These are phyloP conservation scores for Trochalopteron elliotii DNA, from an alignment of 2,113 vertebrate genomes.

Conservation along the genomic window DNA sequence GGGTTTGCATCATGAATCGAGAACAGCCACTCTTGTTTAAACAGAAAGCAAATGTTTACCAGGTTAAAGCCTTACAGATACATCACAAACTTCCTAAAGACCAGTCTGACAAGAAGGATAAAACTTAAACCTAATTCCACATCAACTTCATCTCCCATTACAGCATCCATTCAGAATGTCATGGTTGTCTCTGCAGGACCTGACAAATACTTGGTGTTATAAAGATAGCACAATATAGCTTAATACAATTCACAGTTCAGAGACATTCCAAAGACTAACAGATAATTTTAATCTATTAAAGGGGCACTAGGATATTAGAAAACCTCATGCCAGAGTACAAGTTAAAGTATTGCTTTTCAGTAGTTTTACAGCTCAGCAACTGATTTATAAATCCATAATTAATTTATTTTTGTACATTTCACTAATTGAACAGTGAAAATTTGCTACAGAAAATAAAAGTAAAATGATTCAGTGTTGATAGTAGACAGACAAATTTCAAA, in stretches of 20 bases:
- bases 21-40: not conserved
- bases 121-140: not conserved
- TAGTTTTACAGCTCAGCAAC: not conserved
- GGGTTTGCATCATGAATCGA: rapidly evolving
- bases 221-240: not conserved
- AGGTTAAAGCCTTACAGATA: not conserved
- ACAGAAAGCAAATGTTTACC: rapidly evolving
- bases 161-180: not conserved
- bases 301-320: not conserved
- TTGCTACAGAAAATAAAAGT: not conserved
- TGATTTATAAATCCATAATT: not conserved
- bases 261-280: not conserved
- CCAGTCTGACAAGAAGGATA: rapidly evolving
- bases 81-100: not conserved
- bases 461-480: not conserved
- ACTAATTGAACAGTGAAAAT: not conserved
- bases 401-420: not conserved
- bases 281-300: not conserved
- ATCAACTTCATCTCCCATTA: not conserved
- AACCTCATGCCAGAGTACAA: not conserved
- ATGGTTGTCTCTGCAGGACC: not conserved
- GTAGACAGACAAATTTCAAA: not conserved
- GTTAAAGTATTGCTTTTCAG: not conserved
- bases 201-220: not conserved
- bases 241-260: not conserved